phyloP scores from a whole-genome alignment of 2,113 vertebrate genomes.

The Oreochromis tanganicae region DNA sequence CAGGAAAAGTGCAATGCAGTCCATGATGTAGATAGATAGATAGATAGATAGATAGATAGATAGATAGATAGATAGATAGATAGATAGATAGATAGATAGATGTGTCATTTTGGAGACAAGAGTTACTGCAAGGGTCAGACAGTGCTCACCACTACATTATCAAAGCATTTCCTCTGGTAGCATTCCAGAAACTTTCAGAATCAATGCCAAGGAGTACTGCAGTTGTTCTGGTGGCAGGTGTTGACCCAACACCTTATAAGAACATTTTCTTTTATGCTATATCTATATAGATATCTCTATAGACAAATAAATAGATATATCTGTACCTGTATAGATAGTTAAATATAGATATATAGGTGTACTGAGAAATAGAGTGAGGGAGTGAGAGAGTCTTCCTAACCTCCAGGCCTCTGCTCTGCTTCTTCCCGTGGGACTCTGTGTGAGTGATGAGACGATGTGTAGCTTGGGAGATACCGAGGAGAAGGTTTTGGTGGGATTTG shows the following conservation, averaged over 20 bases:
- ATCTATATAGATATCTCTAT: not conserved
- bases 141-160: not conserved
- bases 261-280: not conserved
- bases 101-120: too few relatives aligned
- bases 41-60: not conserved
- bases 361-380: not conserved
- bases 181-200: not conserved
- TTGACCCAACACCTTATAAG: not conserved
- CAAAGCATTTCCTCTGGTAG: not conserved
- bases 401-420: constrained; percentile 49
- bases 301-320: not conserved
- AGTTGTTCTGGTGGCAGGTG: not conserved
- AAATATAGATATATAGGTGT: not conserved
- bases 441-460: constrained; percentile 57
- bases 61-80: not conserved
- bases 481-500: constrained; percentile 42
- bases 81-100: not conserved
- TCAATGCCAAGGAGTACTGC: not conserved
- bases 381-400: constrained; percentile 22
- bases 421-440: constrained; percentile 29
- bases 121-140: not conserved
- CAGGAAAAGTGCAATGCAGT: not conserved
- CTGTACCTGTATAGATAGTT: not conserved
- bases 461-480: constrained; percentile 27
- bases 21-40: not conserved